These are phyloP conservation scores for Netelia fuscicornis DNA, from an alignment of 2,888 invertebrate genomes.

Conservation along the genomic window DNA sequence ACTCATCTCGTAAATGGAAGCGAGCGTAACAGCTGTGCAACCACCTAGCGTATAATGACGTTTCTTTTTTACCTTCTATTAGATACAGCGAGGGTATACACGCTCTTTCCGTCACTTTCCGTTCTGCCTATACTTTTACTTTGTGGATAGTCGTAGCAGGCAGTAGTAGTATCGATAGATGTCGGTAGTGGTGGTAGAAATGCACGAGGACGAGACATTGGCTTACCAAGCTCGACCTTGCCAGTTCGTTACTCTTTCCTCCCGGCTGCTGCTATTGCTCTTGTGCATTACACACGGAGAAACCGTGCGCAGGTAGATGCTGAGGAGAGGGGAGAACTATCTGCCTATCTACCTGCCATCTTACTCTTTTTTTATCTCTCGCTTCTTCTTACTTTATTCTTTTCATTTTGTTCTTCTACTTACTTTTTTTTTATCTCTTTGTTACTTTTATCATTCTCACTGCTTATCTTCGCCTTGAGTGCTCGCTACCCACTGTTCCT, in stretches of 20 bases:
- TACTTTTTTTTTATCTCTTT: slow-evolving; percentile 42
- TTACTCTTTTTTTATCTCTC: slow-evolving; percentile 59
- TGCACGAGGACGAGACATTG: slow-evolving; percentile 82
- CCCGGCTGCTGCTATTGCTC: slow-evolving; percentile 71
- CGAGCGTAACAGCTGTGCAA: slow-evolving; percentile 15
- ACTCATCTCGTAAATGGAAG: not conserved
- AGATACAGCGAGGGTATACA: slow-evolving; percentile 23
- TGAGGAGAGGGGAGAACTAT: slow-evolving; percentile 61
- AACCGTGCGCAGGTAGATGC: not conserved
- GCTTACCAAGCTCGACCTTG: slow-evolving; percentile 84
- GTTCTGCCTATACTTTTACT: slow-evolving; percentile 45
- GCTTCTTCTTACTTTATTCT: slow-evolving; percentile 27
- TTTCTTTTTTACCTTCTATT: not conserved
- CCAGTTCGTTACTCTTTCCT: slow-evolving; percentile 84
- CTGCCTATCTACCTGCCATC: slow-evolving; percentile 66
- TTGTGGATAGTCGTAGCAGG: slow-evolving; percentile 60
- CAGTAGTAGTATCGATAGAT: slow-evolving; percentile 39
- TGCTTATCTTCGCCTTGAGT: slow-evolving; percentile 63
- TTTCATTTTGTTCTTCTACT: slow-evolving; percentile 42
- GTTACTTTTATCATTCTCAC: slow-evolving; percentile 50
- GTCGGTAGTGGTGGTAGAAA: slow-evolving; percentile 54
- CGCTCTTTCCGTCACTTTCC: slow-evolving; percentile 50
- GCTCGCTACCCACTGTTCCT: slow-evolving; percentile 55
- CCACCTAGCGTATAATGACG: not conserved
- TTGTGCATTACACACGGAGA: slow-evolving; percentile 78